These are phyloP conservation scores for Ammospiza caudacuta DNA, from an alignment of 2,113 vertebrate species.

Conservation along the genomic window DNA sequence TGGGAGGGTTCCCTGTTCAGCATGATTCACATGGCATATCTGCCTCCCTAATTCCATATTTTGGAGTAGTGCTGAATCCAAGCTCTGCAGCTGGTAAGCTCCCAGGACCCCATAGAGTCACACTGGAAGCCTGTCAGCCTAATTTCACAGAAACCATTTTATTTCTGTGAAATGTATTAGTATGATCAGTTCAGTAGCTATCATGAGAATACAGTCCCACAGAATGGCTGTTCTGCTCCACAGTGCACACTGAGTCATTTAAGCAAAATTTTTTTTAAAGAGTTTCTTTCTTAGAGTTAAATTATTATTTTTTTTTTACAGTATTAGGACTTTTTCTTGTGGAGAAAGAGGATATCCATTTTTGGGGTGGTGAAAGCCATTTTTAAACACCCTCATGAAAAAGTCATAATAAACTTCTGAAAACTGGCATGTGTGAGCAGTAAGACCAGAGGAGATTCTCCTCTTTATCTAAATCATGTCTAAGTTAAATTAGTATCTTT, in stretches of 20 bases:
- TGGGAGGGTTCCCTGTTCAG: not conserved
- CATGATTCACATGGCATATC: not conserved
- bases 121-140: not conserved
- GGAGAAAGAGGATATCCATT: not conserved
- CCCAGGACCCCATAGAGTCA: not conserved
- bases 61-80: not conserved
- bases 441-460: not conserved
- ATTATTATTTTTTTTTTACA: not conserved
- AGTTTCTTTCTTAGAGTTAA: not conserved
- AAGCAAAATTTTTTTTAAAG: not conserved
- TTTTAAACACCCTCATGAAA: not conserved
- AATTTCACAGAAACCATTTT: not conserved
- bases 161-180: not conserved
- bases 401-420: not conserved
- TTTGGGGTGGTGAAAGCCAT: accelerated
- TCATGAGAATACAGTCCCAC: not conserved
- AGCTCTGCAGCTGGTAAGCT: not conserved
- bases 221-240: not conserved
- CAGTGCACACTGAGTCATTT: not conserved
- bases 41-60: not conserved
- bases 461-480: not conserved
- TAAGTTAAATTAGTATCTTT: conserved; percentile 3
- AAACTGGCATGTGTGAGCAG: not conserved
- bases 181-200: not conserved
- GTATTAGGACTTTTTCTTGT: not conserved